Percentiles rank a stretch among this genome's conserved stretches.
Conservation (phyloP, 2,888 invertebrate species). For the Salpingus planirostris region DNA sequence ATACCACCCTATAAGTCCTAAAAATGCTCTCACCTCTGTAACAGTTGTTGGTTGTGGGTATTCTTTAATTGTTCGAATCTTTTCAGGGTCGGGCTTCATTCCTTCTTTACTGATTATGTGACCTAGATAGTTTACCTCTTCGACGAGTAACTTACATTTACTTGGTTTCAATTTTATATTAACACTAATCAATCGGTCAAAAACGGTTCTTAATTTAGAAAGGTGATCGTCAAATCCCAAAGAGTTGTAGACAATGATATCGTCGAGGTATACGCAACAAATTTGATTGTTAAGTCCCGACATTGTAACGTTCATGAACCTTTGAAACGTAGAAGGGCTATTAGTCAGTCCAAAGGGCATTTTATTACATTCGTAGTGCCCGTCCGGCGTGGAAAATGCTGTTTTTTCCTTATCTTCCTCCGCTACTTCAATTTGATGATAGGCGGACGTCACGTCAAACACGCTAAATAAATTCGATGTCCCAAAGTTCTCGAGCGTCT, state of each 20-base stretch:
- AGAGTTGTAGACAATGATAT: constrained; percentile 5
- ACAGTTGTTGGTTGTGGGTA: constrained; percentile 1
- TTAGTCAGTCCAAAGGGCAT: constrained; percentile 24
- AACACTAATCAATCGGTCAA: constrained; percentile 11
- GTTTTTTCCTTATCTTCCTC: too few species aligned
- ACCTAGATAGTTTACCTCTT: constrained; percentile 15
- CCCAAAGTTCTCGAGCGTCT: too few species aligned
- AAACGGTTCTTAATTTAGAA: constrained; percentile 1
- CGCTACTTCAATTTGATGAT: too few species aligned
- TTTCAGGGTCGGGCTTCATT: neutral
- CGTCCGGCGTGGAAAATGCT: neutral
- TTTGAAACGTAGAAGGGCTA: constrained; percentile 21
- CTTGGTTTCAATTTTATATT: constrained; percentile 18
- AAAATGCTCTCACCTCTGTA: neutral
- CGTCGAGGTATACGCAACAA: constrained; percentile 15
- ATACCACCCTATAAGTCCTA: constrained; percentile 1
- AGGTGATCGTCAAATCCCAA: constrained; percentile 5
- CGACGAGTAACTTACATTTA: constrained; percentile 13
- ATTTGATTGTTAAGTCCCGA: constrained; percentile 14
- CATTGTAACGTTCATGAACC: constrained; percentile 19
- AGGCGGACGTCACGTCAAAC: too few species aligned
- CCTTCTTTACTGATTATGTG: constrained; percentile 8
- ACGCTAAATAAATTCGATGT: too few species aligned
- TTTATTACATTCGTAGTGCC: constrained; percentile 13
- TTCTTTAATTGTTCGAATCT: neutral